Base-by-base conservation (phyloP, 2,888 invertebrate genomes). In the Spodoptera picta region DNA sequence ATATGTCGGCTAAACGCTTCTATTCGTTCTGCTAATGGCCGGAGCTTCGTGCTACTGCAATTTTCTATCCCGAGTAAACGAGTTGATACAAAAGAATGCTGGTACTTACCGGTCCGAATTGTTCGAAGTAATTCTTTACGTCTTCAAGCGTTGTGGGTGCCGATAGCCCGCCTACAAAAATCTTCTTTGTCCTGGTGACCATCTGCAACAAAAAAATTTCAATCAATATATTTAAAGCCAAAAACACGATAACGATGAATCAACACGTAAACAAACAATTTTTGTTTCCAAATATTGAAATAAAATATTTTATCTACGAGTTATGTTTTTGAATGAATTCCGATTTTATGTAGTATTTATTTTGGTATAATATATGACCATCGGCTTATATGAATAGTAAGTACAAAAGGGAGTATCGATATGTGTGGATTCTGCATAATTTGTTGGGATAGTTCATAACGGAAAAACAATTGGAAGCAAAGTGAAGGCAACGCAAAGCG, bases 141-240 rank as follows among this genome's bases (percentile, higher is more conserved):
- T 99, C 99, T 95, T 99, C 99, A 93, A 99, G 97, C 90, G 99
- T 99, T 92, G 99, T 99, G 91, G 99, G 98, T 91, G 99, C 99
- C 89, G 99, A 99, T 88, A 99, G 96, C 91, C 99, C 99, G 87
- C 99, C 99, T 92, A 99, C 99, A 96, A 99, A 99, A 96, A 99
- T 99, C 96, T 99, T 99, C 97, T 99, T 99, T 96, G 99, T 99
- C 96, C 99, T 98, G 96, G 99, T 99, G 95, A 99, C 99, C 99
- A 99, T 99, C 99, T 99, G 97, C 3, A 96, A 96, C 77, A 88
- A 90, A 36, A 78, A 73, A 63, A 10, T 53, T 12, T n/a, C 44
- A 45, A 23, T 75, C 46, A 79, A 42, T 53, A 64, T 11, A 42
- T 23, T 72, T 62, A 19, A 43, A 46, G 50, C 24, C 0, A 45